Evolutionary conservation across 2,888 invertebrate genomes (phyloP).

Genomic region (Drosophila colorata): DNA sequence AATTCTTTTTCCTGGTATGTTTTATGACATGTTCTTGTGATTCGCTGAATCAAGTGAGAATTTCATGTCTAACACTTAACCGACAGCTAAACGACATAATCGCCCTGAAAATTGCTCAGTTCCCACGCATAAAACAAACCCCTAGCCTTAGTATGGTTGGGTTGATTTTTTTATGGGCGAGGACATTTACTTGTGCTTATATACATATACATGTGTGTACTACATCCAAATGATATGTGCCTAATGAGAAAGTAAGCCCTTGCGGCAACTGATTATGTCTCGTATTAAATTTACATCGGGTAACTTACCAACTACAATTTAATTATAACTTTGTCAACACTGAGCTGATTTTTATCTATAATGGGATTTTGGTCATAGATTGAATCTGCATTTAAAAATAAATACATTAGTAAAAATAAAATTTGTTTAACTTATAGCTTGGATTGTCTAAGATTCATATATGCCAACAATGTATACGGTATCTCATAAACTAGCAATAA

Average conservation of each 20-base stretch:
- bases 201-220: not conserved
- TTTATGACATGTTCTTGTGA: constrained; percentile 41
- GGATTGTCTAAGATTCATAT: too few relatives aligned
- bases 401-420: too few relatives aligned
- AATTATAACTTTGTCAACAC: not conserved
- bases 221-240: constrained; percentile 19
- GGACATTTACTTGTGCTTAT: not conserved
- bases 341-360: too few relatives aligned
- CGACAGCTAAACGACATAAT: constrained; percentile 60
- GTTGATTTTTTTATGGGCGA: constrained; percentile 35
- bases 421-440: too few relatives aligned
- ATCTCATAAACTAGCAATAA: too few relatives aligned
- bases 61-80: constrained; percentile 57
- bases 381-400: too few relatives aligned
- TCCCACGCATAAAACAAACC: constrained; percentile 39
- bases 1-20: not conserved
- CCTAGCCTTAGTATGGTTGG: constrained; percentile 5
- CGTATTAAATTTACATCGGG: not conserved
- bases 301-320: not conserved
- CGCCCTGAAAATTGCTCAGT: constrained; percentile 53
- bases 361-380: not conserved
- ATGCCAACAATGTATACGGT: too few relatives aligned
- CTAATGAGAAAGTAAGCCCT: constrained; percentile 30
- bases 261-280: constrained; percentile 28
- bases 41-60: constrained; percentile 46